Evolutionary conservation across 2,888 invertebrate genomes (phyloP).

Genomic region (Empis stercorea): DNA sequence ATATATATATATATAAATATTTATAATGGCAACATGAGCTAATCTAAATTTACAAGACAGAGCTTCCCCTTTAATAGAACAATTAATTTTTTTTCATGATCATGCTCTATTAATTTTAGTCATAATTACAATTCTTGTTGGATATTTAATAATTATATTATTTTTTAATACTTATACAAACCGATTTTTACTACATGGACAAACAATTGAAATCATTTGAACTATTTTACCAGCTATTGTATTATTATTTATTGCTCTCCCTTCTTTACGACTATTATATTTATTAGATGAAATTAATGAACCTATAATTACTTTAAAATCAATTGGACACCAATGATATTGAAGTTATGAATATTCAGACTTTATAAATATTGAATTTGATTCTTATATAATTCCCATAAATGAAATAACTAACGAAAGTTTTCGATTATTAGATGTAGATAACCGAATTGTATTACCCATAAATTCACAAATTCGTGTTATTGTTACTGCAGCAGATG

Average conservation of each 20-base stretch:
- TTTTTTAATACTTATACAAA: conserved; percentile 45
- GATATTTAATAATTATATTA: conserved; percentile 43
- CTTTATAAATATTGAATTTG: conserved; percentile 46
- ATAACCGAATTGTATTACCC: conserved; percentile 47
- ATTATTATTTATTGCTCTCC: conserved; percentile 49
- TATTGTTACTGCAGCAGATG: conserved; percentile 48
- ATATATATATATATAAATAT: no score
- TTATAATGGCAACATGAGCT: conserved; percentile 42
- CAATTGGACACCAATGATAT: conserved; percentile 53
- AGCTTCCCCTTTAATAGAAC: conserved; percentile 50
- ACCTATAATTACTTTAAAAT: conserved; percentile 45
- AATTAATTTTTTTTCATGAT: conserved; percentile 51
- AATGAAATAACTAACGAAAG: conserved; percentile 31
- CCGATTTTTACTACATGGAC: conserved; percentile 43
- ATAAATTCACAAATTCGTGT: conserved; percentile 50
- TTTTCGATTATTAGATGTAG: conserved; percentile 50
- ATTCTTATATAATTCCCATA: conserved; percentile 46
- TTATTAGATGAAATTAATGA: conserved; percentile 48
- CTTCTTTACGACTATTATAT: conserved; percentile 47
- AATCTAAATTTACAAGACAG: conserved; percentile 46
- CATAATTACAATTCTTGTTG: conserved; percentile 47
- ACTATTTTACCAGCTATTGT: conserved; percentile 47
- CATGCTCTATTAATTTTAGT: conserved; percentile 46
- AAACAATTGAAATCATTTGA: conserved; percentile 53
- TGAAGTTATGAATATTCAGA: conserved; percentile 55